Evolutionary conservation across 2,888 invertebrate genomes (phyloP).

Genomic region (Tortricodes alternella): DNA sequence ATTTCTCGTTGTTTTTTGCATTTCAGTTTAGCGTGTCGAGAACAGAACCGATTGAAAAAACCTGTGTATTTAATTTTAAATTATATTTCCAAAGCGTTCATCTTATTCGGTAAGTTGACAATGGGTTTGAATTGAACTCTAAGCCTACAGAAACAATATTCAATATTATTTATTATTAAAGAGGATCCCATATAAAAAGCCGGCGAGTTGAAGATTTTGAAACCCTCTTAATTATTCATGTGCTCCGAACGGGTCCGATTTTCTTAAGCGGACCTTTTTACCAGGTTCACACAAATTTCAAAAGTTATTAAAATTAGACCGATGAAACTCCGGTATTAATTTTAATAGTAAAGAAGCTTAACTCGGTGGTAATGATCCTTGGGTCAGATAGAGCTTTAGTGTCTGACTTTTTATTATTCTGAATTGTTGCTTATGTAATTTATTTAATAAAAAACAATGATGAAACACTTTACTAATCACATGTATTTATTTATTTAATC

Average conservation of each 20-base stretch:
- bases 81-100: no score
- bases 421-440: background rate
- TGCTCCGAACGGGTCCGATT: slow-evolving; percentile 32
- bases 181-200: slow-evolving; percentile 12
- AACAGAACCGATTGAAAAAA: no score
- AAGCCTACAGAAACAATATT: slow-evolving; percentile 1
- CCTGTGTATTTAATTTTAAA: no score
- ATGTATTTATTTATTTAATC: no score
- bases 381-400: background rate
- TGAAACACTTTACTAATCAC: no score
- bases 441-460: no score
- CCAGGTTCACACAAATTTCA: slow-evolving; percentile 24
- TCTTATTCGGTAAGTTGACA: background rate
- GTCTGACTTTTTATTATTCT: background rate
- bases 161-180: background rate
- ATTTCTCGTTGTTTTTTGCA: no score
- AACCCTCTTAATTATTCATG: slow-evolving; percentile 37
- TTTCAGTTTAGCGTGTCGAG: no score
- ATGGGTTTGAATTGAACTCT: no score
- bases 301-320: slow-evolving; percentile 26
- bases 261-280: slow-evolving; percentile 35
- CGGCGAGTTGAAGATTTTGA: slow-evolving; percentile 1
- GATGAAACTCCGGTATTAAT: slow-evolving; percentile 25
- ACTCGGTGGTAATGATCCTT: slow-evolving; percentile 14
- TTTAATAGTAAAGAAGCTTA: slow-evolving; percentile 25